Evolutionary conservation across 2,797 vertebrate species (phyloP).

Genomic region (Pipistrellus pipistrellus): DNA sequence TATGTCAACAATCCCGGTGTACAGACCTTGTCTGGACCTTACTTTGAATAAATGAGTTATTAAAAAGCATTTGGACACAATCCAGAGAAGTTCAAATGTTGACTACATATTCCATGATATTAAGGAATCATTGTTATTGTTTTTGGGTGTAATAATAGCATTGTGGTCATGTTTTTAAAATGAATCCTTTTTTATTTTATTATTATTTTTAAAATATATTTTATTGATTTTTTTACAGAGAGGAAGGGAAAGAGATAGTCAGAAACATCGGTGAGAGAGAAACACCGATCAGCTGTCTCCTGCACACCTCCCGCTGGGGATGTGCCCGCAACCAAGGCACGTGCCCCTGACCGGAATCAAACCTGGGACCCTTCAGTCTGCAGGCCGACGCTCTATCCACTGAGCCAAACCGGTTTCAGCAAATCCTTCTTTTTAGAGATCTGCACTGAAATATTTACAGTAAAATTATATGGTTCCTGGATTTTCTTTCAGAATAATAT

Average conservation of each 20-base stretch:
- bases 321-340: no score
- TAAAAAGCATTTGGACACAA: not conserved
- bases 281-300: no score
- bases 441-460: not conserved
- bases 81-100: slow-evolving; percentile 14
- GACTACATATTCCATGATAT: not conserved
- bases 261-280: no score
- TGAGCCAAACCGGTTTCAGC: no score
- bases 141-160: not conserved
- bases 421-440: slow-evolving; percentile 28
- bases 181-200: slow-evolving; percentile 3
- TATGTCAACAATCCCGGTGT: not conserved
- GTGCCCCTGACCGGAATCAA: no score
- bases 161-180: slow-evolving; percentile 20
- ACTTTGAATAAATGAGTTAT: slow-evolving; percentile 11
- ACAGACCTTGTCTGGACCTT: not conserved
- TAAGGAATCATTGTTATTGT: not conserved
- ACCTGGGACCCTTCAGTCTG: no score
- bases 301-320: no score
- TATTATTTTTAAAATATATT: no score
- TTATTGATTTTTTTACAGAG: no score
- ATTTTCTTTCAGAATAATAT: slow-evolving; percentile 14
- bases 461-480: slow-evolving; percentile 22
- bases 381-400: no score
- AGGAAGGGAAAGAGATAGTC: no score